Conservation (phyloP, 2,797 vertebrate genomes). For the Scarus forsteni region DNA sequence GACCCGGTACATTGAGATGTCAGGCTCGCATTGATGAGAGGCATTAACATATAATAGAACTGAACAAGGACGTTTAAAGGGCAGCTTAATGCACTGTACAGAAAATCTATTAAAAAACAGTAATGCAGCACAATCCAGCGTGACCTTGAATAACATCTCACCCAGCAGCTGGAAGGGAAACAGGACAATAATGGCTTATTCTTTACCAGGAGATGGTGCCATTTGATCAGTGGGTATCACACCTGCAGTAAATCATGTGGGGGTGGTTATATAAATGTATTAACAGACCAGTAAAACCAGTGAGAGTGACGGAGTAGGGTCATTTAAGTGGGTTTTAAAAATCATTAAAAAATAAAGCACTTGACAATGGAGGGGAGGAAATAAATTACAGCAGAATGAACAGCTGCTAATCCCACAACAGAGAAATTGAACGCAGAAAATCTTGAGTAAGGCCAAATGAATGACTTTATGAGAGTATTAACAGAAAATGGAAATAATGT, state of each 20-base stretch:
- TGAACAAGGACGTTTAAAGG: constrained; percentile 62
- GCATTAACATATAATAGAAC: constrained; percentile 55
- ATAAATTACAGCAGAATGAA: background rate
- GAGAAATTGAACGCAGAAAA: background rate
- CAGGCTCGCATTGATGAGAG: constrained; percentile 36
- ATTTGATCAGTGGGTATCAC: constrained; percentile 45
- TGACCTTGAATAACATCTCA: constrained; percentile 65
- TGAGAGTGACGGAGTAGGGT: background rate
- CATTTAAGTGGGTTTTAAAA: background rate
- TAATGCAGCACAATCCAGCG: constrained; percentile 55
- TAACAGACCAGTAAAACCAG: background rate
- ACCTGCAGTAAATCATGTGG: constrained; percentile 10
- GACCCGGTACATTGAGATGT: constrained; percentile 46
- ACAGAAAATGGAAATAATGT: no score
- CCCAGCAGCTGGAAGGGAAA: constrained; percentile 35
- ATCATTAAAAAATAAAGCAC: background rate
- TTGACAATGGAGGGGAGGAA: background rate
- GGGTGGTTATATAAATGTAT: background rate
- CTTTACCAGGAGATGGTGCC: constrained; percentile 76
- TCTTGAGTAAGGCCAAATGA: background rate
- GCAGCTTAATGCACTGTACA: constrained; percentile 42
- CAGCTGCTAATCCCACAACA: background rate
- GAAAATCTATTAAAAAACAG: constrained; percentile 50
- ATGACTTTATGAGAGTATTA: background rate
- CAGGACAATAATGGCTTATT: background rate